Percentiles rank a stretch among this genome's conserved stretches.
Evolutionary conservation across 2,113 vertebrate species (phyloP).

Genomic region (Paradisaea rubra): DNA sequence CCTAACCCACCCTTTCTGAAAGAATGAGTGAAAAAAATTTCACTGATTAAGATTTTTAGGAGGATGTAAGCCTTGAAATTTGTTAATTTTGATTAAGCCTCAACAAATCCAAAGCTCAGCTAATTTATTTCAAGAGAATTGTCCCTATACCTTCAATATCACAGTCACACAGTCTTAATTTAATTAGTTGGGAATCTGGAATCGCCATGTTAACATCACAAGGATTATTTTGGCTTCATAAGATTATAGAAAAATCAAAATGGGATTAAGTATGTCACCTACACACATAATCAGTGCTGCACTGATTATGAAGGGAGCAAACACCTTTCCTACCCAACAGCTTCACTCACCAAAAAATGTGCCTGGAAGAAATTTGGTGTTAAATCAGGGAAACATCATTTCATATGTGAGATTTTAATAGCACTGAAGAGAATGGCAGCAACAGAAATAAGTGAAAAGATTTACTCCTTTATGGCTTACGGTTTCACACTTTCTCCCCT

Average conservation of each 20-base stretch:
- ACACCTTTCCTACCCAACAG: background rate
- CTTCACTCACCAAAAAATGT: background rate
- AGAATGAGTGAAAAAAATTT: background rate
- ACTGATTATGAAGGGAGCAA: background rate
- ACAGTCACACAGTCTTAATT: background rate
- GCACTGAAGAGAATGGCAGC: background rate
- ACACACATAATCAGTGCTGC: background rate
- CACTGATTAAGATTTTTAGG: background rate
- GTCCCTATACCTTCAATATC: background rate
- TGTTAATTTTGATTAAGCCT: background rate
- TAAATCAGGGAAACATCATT: background rate
- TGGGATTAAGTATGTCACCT: background rate
- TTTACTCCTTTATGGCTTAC: background rate
- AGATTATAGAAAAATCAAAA: background rate
- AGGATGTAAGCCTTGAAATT: background rate
- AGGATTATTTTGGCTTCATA: background rate
- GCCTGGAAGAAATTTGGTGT: background rate
- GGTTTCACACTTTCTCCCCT: background rate
- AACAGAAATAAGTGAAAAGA: background rate
- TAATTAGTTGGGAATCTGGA: background rate
- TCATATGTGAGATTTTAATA: background rate
- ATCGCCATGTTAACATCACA: background rate
- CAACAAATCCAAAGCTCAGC: background rate
- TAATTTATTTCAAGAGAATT: background rate
- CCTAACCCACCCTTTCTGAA: background rate